phyloP scores from a whole-genome alignment of 2,888 invertebrate species.

The Helobdella robusta region DNA sequence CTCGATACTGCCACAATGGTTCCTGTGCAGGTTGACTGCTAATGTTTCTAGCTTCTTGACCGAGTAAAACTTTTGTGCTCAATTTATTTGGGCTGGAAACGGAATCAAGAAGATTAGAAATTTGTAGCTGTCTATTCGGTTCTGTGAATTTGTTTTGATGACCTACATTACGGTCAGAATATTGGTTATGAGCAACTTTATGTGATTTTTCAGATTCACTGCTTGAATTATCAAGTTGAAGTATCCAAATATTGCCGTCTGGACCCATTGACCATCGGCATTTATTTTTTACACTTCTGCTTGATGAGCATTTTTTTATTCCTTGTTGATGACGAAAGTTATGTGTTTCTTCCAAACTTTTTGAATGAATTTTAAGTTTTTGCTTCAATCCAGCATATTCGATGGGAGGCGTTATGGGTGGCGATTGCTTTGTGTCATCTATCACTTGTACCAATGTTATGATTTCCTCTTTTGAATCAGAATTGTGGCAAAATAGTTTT shows the following conservation, averaged over 20 bases:
- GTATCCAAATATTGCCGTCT: constrained; percentile 28
- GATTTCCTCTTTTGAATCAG: constrained; percentile 19
- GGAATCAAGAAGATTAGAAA: not conserved
- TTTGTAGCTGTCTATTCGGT: not conserved
- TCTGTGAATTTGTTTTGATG: not conserved
- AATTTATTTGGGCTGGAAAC: not conserved
- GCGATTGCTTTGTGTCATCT: not conserved
- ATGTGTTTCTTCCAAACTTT: too few species aligned
- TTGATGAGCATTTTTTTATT: not conserved
- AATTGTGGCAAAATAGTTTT: not conserved
- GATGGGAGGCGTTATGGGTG: not conserved
- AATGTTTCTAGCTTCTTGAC: too few species aligned
- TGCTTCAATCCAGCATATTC: too few species aligned
- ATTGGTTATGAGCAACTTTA: not conserved
- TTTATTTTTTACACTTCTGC: not conserved
- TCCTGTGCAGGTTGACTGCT: not conserved
- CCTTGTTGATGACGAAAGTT: not conserved
- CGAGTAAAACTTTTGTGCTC: too few species aligned
- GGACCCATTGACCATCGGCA: constrained; percentile 29
- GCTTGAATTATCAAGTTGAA: constrained; percentile 23
- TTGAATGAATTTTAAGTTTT: too few species aligned
- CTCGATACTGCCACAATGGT: constrained; percentile 15
- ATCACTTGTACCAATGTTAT: constrained; percentile 28
- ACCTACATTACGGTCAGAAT: not conserved
- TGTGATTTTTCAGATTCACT: constrained; percentile 15